These are phyloP conservation scores for Ceratina calcarata DNA, from an alignment of 1,140 invertebrate species.

Conservation along the genomic window DNA sequence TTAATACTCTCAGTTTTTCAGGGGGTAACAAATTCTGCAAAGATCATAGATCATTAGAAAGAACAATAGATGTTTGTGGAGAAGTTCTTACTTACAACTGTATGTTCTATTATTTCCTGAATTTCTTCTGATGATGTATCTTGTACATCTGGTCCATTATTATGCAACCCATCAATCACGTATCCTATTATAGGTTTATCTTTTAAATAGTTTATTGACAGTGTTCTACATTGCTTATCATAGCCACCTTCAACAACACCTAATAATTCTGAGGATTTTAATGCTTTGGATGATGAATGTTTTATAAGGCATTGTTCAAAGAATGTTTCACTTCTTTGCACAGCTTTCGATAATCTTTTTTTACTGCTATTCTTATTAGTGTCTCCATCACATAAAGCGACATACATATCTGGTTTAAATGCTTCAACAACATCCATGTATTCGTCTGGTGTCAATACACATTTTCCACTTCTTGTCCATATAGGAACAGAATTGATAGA, in stretches of 20 bases:
- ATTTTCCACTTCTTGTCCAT: constrained; percentile 87
- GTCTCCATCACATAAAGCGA: constrained; percentile 90
- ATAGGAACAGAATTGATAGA: constrained; percentile 83
- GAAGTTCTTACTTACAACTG: constrained; percentile 78
- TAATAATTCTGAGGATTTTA: constrained; percentile 81
- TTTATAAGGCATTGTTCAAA: constrained; percentile 83
- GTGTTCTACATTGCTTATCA: constrained; percentile 81
- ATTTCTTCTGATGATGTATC: constrained; percentile 82
- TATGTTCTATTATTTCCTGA: constrained; percentile 82
- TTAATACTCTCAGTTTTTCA: constrained; percentile 84
- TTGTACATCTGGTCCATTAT: constrained; percentile 84
- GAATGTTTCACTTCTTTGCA: constrained; percentile 82
- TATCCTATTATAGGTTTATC: constrained; percentile 84
- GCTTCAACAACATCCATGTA: constrained; percentile 89
- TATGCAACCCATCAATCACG: constrained; percentile 90
- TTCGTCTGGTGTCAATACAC: constrained; percentile 82
- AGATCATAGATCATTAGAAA: constrained; percentile 47
- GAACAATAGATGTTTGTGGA: constrained; percentile 16
- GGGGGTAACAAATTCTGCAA: constrained; percentile 83
- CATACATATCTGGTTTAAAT: constrained; percentile 89
- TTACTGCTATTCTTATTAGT: constrained; percentile 84
- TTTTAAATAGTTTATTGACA: constrained; percentile 83
- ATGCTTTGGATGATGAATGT: constrained; percentile 80
- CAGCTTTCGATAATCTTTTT: constrained; percentile 86
- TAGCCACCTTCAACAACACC: constrained; percentile 89